Percentiles rank a stretch among this genome's conserved stretches.
phyloP scores from a whole-genome alignment of 2,888 invertebrate genomes.

The Eilema depressum region DNA sequence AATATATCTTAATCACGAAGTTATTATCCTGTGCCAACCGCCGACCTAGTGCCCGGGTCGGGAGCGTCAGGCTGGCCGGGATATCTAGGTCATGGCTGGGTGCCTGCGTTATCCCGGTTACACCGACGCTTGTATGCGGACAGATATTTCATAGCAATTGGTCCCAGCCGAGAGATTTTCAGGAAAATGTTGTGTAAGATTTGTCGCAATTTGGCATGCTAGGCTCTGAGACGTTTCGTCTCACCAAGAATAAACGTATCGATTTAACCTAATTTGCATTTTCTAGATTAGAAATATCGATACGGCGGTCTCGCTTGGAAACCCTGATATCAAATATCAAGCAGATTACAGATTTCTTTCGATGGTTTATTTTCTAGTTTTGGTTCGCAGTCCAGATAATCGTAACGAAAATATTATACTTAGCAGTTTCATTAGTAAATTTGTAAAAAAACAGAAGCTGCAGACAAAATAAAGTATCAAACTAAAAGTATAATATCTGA shows the following conservation, averaged over 20 bases:
- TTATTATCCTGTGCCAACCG: constrained; percentile 24
- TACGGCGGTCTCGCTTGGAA: neutral
- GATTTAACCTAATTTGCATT: neutral
- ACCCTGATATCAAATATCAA: neutral
- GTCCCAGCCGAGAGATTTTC: neutral
- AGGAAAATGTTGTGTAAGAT: neutral
- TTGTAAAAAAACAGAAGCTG: too few species aligned
- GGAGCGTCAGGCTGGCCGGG: constrained; percentile 41
- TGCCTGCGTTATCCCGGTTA: constrained; percentile 51
- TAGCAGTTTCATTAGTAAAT: too few species aligned
- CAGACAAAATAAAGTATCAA: too few species aligned
- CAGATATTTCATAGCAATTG: constrained; percentile 19
- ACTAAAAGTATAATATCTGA: too few species aligned
- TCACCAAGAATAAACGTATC: neutral
- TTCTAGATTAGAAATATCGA: neutral
- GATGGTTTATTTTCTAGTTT: neutral
- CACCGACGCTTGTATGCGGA: constrained; percentile 12
- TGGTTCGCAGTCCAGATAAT: neutral
- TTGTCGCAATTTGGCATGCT: neutral
- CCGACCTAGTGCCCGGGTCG: constrained; percentile 29
- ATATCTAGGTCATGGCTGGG: constrained; percentile 60
- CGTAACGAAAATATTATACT: too few species aligned
- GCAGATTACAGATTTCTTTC: neutral
- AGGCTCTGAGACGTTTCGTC: neutral
- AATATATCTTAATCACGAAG: constrained; percentile 25